Evolutionary conservation across 2,888 invertebrate genomes (phyloP).

Genomic region (Diloba caeruleocephala): DNA sequence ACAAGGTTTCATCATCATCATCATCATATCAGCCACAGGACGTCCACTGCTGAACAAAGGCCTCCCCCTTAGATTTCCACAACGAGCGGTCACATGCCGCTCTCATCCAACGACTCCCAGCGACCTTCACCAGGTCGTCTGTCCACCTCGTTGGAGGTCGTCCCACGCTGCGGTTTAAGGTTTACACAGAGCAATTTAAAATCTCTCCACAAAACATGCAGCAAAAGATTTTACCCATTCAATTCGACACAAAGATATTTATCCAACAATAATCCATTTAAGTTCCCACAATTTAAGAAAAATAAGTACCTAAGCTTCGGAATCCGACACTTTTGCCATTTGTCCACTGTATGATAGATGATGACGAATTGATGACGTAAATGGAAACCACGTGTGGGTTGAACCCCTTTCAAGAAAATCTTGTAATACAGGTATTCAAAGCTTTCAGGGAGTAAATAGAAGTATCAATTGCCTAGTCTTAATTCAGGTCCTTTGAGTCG

Average conservation of each 20-base stretch:
- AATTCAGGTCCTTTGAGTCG: conserved; percentile 15
- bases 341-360: conserved; percentile 49
- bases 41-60: too few species aligned
- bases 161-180: too few species aligned
- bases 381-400: conserved; percentile 18
- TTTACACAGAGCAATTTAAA: too few species aligned
- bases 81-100: too few species aligned
- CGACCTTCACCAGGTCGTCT: too few species aligned
- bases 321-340: conserved; percentile 45
- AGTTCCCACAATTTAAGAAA: conserved; percentile 28
- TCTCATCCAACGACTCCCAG: too few species aligned
- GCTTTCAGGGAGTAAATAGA: conserved; percentile 27
- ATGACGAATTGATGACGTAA: conserved; percentile 49
- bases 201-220: neutral
- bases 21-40: too few species aligned
- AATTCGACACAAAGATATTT: conserved; percentile 1
- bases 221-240: neutral
- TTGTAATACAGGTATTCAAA: conserved; percentile 14
- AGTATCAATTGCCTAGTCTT: conserved; percentile 2
- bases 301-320: conserved; percentile 20
- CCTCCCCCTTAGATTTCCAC: too few species aligned
- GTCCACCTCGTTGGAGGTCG: too few species aligned
- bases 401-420: conserved; percentile 25
- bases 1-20: too few species aligned
- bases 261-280: conserved; percentile 30